These are phyloP conservation scores for Cecidostiba fungosa DNA, from an alignment of 2,888 invertebrate genomes.

Conservation along the genomic window DNA sequence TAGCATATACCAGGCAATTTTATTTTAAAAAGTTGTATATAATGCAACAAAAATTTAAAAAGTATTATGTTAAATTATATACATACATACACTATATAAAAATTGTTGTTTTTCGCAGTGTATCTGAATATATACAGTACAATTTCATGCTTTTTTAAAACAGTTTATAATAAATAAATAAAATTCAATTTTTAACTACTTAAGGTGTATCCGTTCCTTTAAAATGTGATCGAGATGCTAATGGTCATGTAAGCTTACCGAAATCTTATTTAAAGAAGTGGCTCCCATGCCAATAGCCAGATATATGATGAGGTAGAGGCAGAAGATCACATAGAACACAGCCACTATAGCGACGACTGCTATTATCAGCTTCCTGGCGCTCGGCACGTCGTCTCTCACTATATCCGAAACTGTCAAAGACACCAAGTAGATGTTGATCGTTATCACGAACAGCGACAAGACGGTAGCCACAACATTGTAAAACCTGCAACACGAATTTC, in stretches of 20 bases:
- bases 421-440: slow-evolving; percentile 46
- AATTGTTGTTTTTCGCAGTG: no score
- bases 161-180: no score
- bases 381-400: neutral
- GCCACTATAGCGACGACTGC: neutral
- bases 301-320: slow-evolving; percentile 49
- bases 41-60: no score
- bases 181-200: no score
- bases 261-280: slow-evolving; percentile 11
- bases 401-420: neutral
- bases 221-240: neutral
- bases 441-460: slow-evolving; percentile 45
- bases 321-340: slow-evolving; percentile 35
- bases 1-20: no score
- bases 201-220: no score
- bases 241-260: slow-evolving; percentile 13
- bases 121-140: no score
- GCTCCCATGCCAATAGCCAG: slow-evolving; percentile 50
- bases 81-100: no score
- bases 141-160: no score
- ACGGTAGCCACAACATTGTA: slow-evolving; percentile 34
- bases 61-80: no score
- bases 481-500: slow-evolving; percentile 23
- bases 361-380: neutral
- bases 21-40: no score